Evolutionary conservation across 1,140 invertebrate genomes (phyloP), one percentile per base, ranked within the genome.

Genomic region (Eufriesea mexicana): DNA sequence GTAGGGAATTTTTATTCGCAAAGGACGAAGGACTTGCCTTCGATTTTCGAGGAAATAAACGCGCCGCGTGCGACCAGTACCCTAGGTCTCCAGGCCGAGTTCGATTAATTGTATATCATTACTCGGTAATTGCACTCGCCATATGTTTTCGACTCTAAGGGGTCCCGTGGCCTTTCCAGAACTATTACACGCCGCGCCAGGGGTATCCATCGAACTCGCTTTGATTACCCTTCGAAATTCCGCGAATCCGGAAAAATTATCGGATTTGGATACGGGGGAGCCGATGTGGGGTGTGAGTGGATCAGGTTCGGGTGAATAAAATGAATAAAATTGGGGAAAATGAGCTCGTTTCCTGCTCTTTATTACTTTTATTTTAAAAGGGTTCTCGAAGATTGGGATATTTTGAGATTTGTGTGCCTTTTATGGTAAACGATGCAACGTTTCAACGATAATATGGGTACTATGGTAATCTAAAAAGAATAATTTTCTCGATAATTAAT

Each of bases 21-120:
- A 77, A 83, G 66, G 55, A 84, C 68, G 83, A 68, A 85, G 75
- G 20, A 61, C 54, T 59, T 74, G 75, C 84, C 79, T 75, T 59
- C 71, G 82, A 74, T 80, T 84, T 86, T 89, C 84, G 78, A 74
- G 78, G 84, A 89, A 86, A 87, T 83, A 83, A 80, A 80, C 78
- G 28, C 54, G 75, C 42, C 84, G 28, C 73, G 51, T 62, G 74
- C 49, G 67, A 55, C 71, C 74, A 75, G 68, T 62, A 79, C 54
- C 61, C n/a, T 18, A 51, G 61, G 45, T 8, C 61, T 62, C 81
- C 28, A 61, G 57, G 55, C 47, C 55, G 79, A 86, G 85, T 90
- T 81, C 75, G 78, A 87, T 87, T 90, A 89, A 90, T 90, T 88
- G 72, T 87, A 88, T 86, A 86, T 83, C 54, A 89, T 90, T 89